Percentiles rank a stretch among this genome's conserved stretches.
These are phyloP conservation scores for Prinia subflava DNA, from an alignment of 2,113 vertebrate species.

Conservation along the genomic window DNA sequence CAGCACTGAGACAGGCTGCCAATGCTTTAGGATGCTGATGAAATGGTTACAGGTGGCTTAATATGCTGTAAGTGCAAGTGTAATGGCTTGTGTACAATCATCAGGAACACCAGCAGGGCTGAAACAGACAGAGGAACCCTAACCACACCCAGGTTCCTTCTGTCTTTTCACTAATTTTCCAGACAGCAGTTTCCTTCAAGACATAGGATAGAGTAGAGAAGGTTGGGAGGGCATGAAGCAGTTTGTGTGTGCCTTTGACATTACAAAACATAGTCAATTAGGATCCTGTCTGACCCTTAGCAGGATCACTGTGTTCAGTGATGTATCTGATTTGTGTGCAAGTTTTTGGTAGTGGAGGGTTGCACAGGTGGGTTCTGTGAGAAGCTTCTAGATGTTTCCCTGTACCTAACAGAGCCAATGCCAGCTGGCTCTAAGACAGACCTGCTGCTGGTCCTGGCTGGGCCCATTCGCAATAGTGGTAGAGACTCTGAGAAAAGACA, in stretches of 20 bases:
- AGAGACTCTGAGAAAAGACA: not conserved
- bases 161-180: not conserved
- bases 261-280: not conserved
- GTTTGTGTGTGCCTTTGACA: not conserved
- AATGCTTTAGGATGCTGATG: not conserved
- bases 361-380: not conserved
- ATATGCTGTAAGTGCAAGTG: not conserved
- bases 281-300: not conserved
- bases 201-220: not conserved
- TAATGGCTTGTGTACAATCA: not conserved
- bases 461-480: rapidly evolving
- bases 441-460: not conserved
- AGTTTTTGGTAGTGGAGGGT: not conserved
- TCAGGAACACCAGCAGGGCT: not conserved
- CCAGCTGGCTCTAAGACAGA: not conserved
- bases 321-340: not conserved
- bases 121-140: not conserved
- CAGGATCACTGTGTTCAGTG: not conserved
- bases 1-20: not conserved
- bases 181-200: not conserved
- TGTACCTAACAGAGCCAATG: not conserved
- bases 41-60: not conserved
- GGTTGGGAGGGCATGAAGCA: not conserved
- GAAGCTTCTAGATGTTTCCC: not conserved
- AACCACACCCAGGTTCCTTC: not conserved